Base-by-base conservation (phyloP, 2,888 invertebrate species). In the Hirtodrosophila confusa region DNA sequence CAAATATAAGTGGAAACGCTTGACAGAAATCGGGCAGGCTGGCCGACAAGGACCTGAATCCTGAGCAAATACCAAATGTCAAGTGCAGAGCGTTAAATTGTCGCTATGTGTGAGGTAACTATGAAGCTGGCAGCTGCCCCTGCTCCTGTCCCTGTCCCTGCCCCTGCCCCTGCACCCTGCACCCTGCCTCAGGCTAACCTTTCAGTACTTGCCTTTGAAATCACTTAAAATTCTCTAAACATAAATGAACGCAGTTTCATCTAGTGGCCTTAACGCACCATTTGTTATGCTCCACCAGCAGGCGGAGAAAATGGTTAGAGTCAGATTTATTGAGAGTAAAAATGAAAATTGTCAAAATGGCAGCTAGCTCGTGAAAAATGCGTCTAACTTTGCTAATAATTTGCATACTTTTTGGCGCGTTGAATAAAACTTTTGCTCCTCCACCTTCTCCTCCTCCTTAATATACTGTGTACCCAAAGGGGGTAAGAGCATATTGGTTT, bases 1-100 rank as follows among this genome's bases (percentile, higher is more conserved):
- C 29, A 50, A 7, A 39, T 44, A 49, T 12, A 48, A 11, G 48
- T 61, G 23, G 35, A 53, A 36, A 37, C 50, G 23, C 39, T 49
- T 47, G 61, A 60, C 12, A 62, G 67, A 67, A 61, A 56, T 68
- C 60, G 47, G 41, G 57, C 56, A 39, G 65, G 47, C 50, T 51
- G 64, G 49, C 60, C 48, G 51, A 39, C 44, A 54, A 43, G 67
- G 50, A 68, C 65, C 69, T 66, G 53, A 45, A 72, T 44, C 60
- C 60, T 58, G 61, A 61, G 53, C 65, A 78, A 78, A 78, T 76
- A 73, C 64, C 80, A 77, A 84, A 77, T 87, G 84, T 80, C 84
- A 84, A 85, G 86, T 77, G 80, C 84, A 87, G 86, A 53, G 77
- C 72, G 69, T 79, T 78, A 82, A 83, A 87, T 69, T 85, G 83